These are phyloP conservation scores for Conomelus anceps DNA, from an alignment of 2,888 invertebrate genomes.

Conservation along the genomic window DNA sequence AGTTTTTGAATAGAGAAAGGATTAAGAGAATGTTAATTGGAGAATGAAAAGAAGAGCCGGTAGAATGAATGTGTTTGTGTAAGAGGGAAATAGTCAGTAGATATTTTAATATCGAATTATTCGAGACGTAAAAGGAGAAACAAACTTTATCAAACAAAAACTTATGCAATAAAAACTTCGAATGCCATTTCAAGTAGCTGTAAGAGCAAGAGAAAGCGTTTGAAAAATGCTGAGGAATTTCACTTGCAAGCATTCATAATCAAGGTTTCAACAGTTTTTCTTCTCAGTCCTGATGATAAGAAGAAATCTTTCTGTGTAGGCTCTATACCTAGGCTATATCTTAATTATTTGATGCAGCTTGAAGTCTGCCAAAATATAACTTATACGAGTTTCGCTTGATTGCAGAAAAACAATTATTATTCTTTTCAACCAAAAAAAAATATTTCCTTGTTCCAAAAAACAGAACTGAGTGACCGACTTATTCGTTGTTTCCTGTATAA, in stretches of 20 bases:
- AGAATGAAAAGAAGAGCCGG: neutral
- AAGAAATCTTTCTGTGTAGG: neutral
- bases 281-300: neutral
- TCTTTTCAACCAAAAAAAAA: too few relatives aligned
- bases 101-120: conserved; percentile 14
- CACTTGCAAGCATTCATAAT: neutral
- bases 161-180: conserved; percentile 26
- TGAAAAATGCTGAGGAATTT: neutral
- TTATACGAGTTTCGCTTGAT: too few relatives aligned
- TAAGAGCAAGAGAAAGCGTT: neutral
- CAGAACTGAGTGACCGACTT: too few relatives aligned
- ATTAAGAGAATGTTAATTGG: conserved; percentile 6
- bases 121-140: neutral
- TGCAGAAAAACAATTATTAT: too few relatives aligned
- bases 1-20: neutral
- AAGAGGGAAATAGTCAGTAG: neutral
- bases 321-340: neutral
- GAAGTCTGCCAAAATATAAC: too few relatives aligned
- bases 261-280: neutral
- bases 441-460: too few relatives aligned
- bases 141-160: conserved; percentile 20
- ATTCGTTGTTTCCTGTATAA: too few relatives aligned
- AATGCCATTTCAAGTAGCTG: conserved; percentile 18
- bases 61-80: neutral
- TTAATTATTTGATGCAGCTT: neutral